phyloP scores from a whole-genome alignment of 2,888 invertebrate species.

The Lasioglossum pauxillum region DNA sequence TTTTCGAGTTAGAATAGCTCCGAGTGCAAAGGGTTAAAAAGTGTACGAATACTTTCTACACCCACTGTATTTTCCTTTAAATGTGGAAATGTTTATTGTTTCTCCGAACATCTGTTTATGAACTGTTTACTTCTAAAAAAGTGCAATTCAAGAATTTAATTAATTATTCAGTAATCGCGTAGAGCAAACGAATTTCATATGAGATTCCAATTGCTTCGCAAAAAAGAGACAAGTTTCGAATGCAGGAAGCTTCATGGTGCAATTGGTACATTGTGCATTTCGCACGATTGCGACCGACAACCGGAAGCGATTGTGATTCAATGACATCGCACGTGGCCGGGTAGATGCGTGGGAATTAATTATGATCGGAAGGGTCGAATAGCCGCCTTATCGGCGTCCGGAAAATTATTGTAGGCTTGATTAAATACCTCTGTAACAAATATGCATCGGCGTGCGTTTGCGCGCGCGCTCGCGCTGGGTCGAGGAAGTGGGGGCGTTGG shows the following conservation, averaged over 20 bases:
- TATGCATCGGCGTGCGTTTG: slow-evolving; percentile 36
- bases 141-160: background rate
- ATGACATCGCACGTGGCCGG: slow-evolving; percentile 16
- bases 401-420: slow-evolving; percentile 65
- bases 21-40: no score
- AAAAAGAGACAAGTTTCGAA: background rate
- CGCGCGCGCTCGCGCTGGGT: background rate
- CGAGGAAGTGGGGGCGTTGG: background rate
- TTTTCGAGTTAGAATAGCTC: no score
- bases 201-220: background rate
- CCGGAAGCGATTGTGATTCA: slow-evolving; percentile 12
- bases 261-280: background rate
- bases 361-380: slow-evolving; percentile 60
- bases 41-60: no score
- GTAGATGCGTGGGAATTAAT: slow-evolving; percentile 63
- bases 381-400: slow-evolving; percentile 63
- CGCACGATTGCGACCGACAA: background rate
- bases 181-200: background rate
- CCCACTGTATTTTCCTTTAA: background rate
- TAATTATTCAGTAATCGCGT: background rate
- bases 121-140: background rate
- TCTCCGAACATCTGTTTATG: no score
- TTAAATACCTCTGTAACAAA: slow-evolving; percentile 72
- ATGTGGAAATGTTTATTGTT: background rate
- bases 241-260: background rate